phyloP scores from a whole-genome alignment of 1,140 invertebrate species.

The Odontomachus brunneus region DNA sequence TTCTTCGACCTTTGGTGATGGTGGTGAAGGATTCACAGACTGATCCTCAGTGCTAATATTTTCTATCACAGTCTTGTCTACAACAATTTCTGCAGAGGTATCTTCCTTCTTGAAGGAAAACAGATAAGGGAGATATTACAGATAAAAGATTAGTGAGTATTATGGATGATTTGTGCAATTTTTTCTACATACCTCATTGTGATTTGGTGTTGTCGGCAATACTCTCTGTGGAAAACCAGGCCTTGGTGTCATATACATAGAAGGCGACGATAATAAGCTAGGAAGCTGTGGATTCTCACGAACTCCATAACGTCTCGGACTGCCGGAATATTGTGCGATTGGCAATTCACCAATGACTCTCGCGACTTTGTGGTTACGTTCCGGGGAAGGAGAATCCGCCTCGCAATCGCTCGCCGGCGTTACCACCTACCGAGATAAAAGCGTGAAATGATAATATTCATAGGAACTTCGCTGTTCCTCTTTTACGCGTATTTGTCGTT shows the following conservation, averaged over 20 bases:
- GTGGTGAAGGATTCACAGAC: slow-evolving; percentile 64
- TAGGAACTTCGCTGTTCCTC: neutral
- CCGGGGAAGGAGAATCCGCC: slow-evolving; percentile 84
- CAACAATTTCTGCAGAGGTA: slow-evolving; percentile 77
- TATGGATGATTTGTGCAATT: slow-evolving; percentile 37
- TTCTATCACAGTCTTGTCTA: slow-evolving; percentile 82
- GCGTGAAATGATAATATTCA: neutral
- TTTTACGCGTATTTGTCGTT: neutral
- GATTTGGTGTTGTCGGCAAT: slow-evolving; percentile 84
- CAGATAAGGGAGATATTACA: slow-evolving; percentile 45
- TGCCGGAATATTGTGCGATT: slow-evolving; percentile 96
- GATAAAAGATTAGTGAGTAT: no score
- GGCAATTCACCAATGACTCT: slow-evolving; percentile 94
- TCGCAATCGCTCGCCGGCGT: slow-evolving; percentile 85
- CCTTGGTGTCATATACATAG: slow-evolving; percentile 88
- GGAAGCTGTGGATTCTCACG: slow-evolving; percentile 87
- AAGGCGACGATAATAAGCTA: slow-evolving; percentile 88
- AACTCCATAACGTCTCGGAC: slow-evolving; percentile 93
- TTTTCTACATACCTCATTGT: slow-evolving; percentile 78
- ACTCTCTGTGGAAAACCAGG: slow-evolving; percentile 91
- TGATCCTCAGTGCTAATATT: slow-evolving; percentile 74
- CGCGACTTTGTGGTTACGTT: slow-evolving; percentile 87
- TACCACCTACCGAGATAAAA: slow-evolving; percentile 79
- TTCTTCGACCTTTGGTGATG: slow-evolving; percentile 74
- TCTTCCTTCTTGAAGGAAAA: slow-evolving; percentile 78